Percentiles rank a stretch among this genome's conserved stretches.
These are phyloP conservation scores for Megalops cyprinoides DNA, from an alignment of 2,797 vertebrate species.

Conservation along the genomic window DNA sequence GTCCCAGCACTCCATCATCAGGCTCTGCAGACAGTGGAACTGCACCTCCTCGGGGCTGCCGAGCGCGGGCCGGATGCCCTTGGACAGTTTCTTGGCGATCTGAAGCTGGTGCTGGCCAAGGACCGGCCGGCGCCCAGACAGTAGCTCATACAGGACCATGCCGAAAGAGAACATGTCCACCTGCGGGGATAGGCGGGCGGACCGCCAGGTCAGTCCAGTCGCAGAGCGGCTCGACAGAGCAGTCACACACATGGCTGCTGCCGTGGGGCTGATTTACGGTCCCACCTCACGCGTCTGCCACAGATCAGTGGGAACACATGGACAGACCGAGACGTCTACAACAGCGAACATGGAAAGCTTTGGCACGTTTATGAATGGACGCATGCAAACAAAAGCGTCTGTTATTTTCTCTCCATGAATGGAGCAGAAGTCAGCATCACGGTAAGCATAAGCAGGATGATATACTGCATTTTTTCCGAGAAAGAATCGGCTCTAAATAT, in stretches of 20 bases:
- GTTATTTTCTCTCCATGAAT: neutral
- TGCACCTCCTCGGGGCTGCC: constrained; percentile 88
- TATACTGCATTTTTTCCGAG: constrained; percentile 39
- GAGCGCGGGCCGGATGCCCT: constrained; percentile 85
- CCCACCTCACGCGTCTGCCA: neutral
- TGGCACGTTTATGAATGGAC: constrained; percentile 34
- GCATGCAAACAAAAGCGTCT: neutral
- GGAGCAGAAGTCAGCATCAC: neutral
- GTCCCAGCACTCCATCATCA: constrained; percentile 94
- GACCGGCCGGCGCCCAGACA: constrained; percentile 85
- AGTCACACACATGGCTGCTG: neutral
- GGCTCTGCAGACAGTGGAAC: constrained; percentile 81
- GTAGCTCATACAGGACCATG: constrained; percentile 93
- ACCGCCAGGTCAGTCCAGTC: neutral
- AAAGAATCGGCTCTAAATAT: constrained; percentile 39
- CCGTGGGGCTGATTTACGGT: no score
- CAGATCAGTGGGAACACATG: no score
- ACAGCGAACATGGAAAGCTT: neutral
- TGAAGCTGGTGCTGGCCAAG: constrained; percentile 92
- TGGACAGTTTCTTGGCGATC: constrained; percentile 93
- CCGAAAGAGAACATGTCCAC: constrained; percentile 98
- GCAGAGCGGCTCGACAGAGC: neutral
- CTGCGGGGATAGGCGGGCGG: constrained; percentile 58
- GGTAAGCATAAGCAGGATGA: constrained; percentile 7
- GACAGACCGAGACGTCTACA: no score